Evolutionary conservation across 2,113 vertebrate species (phyloP), one percentile per base, ranked within the genome.

Genomic region (Mormoops blainvillei): DNA sequence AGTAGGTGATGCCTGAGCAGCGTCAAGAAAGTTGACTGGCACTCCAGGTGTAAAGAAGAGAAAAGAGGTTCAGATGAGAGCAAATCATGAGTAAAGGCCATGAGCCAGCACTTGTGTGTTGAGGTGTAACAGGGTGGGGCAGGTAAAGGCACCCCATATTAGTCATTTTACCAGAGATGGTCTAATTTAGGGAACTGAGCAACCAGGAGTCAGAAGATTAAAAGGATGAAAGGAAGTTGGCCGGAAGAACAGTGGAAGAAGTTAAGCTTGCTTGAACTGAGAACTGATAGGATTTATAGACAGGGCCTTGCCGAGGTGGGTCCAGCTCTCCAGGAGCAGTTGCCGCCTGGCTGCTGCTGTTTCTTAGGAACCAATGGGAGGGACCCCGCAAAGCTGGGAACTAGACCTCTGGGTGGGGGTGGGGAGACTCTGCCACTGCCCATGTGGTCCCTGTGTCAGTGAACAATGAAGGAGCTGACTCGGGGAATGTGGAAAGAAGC

Each of bases 271-370:
- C 45, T 36, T 41, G 52, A 52, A 58, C 56, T 12, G 18, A 16
- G 36, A 65, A 14, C 20, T 26, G 6, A 2, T 2, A 14, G 43
- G 15, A 16, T 31, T 3, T 70, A 7, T 24, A 4, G 33, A 50
- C n/a, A 24, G 54, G 28, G 31, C 15, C 8, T 19, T 15, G 18
- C 20, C 0, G 33, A 58, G 12, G n/a, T n/a, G n/a, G n/a, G n/a
- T n/a, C n/a, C n/a, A n/a, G n/a, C n/a, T n/a, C n/a, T n/a, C 0
- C 1, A 8, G 31, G 80, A 24, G 9, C 4, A 6, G 24, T 3
- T 28, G 9, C 8, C 14, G 5, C 9, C 28, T 52, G 28, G 3
- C n/a, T 41, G 8, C 2, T 14, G 0, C 50, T 63, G 19, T 50
- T 5, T 92, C 33, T 56, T 8, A 41, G 24, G 45, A 86, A 7